Base-by-base conservation (phyloP, 2,888 invertebrate species). In the Cacoxenus indagator region DNA sequence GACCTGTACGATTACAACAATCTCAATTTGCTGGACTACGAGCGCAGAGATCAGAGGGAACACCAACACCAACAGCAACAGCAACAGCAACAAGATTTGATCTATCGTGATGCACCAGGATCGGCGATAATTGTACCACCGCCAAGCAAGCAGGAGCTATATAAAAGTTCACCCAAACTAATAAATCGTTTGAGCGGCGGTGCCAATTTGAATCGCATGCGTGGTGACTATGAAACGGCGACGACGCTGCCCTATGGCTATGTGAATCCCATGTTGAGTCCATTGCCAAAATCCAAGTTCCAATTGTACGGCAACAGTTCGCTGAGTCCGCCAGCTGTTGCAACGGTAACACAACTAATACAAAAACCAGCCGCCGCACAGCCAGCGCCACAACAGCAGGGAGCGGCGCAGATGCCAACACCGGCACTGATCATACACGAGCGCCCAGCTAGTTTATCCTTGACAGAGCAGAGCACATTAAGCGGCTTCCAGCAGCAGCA, bases 391-490 rank as follows among this genome's bases (percentile, higher is more conserved):
- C 72, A 72, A 29, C 66, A 73, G 64, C 19, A 22, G 8, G 6
- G 17, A 4, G 19, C 48, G 37, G 9, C 37, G 37, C 37, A 2
- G 37, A 8, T 4, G 37, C 37, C 37, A 37, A 51, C 19, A 17
- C 51, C 51, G 22, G 51, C 51, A 19, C 73, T 78, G 27, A 67
- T 77, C 9, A 74, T 79, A 68, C 82, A 86, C n/a, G 81, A 87
- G 48, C 82, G 88, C 1, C 88, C 88, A 1, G 85, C 80, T 17
- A 88, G 86, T 65, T 71, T 88, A 51, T 83, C 93, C 19, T 90
- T 93, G n/a, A 43, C 61, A 14, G 85, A 85, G 67, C 78, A 82
- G 46, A 76, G 77, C 29, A 62, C 72, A 14, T 67, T 74, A 14
- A 22, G 11, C 9, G 61, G 61, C 26, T 19, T 43, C 24, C 70